phyloP scores from a whole-genome alignment of 2,888 invertebrate genomes.

The Cosmopolites sordidus region DNA sequence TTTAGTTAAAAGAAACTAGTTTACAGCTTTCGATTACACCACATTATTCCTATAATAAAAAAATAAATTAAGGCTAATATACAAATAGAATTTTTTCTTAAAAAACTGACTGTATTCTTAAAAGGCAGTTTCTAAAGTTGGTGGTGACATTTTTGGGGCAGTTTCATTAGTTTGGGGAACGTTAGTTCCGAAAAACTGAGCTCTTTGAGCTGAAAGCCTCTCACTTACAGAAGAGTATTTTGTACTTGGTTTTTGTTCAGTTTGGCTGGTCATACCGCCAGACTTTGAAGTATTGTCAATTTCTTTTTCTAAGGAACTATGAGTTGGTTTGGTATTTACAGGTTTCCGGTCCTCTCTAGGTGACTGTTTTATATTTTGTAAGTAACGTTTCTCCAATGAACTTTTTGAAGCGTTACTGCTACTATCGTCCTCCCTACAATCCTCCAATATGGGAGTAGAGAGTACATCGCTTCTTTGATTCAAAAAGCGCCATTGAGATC shows the following conservation, averaged over 20 bases:
- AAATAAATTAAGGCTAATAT: neutral
- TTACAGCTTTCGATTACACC: neutral
- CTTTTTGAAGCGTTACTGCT: slow-evolving; percentile 55
- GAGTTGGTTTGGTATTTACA: neutral
- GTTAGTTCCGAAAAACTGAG: slow-evolving; percentile 53
- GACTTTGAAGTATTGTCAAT: neutral
- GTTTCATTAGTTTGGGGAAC: slow-evolving; percentile 22
- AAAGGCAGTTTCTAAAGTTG: slow-evolving; percentile 62
- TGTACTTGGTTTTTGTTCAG: slow-evolving; percentile 22
- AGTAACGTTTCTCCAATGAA: slow-evolving; percentile 48
- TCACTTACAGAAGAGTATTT: slow-evolving; percentile 40
- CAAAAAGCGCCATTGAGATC: slow-evolving; percentile 69
- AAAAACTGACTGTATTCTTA: slow-evolving; percentile 26
- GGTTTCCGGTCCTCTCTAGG: slow-evolving; percentile 13
- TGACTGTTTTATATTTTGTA: slow-evolving; percentile 19
- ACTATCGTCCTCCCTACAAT: slow-evolving; percentile 70
- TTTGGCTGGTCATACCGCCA: neutral
- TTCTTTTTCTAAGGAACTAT: slow-evolving; percentile 7
- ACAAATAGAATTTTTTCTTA: neutral
- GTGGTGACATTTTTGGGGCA: slow-evolving; percentile 46
- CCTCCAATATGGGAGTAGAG: slow-evolving; percentile 82
- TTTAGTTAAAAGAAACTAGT: no score
- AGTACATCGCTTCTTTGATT: slow-evolving; percentile 77
- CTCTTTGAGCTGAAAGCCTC: slow-evolving; percentile 58
- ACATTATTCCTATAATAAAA: neutral